These are phyloP conservation scores for Apodemia zela DNA, from an alignment of 2,888 invertebrate genomes.

Conservation along the genomic window DNA sequence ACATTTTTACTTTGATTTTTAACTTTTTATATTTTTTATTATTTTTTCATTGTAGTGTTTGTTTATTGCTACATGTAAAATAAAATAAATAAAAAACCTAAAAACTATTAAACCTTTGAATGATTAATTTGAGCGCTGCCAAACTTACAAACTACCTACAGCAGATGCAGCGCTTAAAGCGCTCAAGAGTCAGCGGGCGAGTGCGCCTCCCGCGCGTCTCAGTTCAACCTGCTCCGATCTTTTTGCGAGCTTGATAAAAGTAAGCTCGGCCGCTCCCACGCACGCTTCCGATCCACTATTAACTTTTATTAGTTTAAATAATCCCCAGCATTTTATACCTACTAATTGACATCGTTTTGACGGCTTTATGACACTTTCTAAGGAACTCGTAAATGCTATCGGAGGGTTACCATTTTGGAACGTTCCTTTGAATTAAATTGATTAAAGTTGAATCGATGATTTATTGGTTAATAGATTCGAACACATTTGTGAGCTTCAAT, in stretches of 20 bases:
- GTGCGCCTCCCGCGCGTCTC: slow-evolving; percentile 37
- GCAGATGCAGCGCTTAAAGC: slow-evolving; percentile 49
- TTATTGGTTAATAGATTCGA: neutral
- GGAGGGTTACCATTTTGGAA: neutral
- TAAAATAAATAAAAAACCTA: no score
- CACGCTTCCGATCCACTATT: slow-evolving; percentile 26
- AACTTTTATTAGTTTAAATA: slow-evolving; percentile 21
- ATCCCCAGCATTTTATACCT: neutral
- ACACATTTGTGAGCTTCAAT: neutral
- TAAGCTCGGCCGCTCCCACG: slow-evolving; percentile 62
- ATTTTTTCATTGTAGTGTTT: no score
- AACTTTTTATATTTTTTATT: no score
- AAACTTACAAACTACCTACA: slow-evolving; percentile 26
- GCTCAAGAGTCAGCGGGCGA: slow-evolving; percentile 44
- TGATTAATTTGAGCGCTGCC: slow-evolving; percentile 39
- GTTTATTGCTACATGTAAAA: no score
- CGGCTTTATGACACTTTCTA: neutral
- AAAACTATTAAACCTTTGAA: neutral
- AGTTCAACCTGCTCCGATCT: slow-evolving; percentile 59
- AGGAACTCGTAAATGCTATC: neutral
- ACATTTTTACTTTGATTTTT: no score
- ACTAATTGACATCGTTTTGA: slow-evolving; percentile 3
- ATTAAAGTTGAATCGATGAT: neutral
- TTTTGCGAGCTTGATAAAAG: slow-evolving; percentile 62
- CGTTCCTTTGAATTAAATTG: neutral